Evolutionary conservation across 2,797 vertebrate genomes (phyloP).

Genomic region (Platyrinchus mystaceus): DNA sequence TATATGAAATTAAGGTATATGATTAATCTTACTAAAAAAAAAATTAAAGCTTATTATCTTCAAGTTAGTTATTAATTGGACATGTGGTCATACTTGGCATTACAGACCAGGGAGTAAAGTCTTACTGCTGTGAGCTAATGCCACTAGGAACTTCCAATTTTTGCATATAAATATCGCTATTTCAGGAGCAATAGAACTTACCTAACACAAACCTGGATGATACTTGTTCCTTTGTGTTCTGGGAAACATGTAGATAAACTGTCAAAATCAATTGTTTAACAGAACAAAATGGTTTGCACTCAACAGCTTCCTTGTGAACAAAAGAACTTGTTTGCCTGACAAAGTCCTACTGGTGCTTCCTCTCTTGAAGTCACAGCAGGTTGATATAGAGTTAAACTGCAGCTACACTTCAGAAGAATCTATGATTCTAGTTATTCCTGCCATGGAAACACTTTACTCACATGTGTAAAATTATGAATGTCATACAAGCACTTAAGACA

Average conservation of each 20-base stretch:
- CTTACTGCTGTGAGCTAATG: not conserved
- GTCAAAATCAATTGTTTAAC: not conserved
- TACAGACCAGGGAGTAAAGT: not conserved
- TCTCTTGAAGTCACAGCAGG: not conserved
- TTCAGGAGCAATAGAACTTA: not conserved
- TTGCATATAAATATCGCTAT: not conserved
- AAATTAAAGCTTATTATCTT: not conserved
- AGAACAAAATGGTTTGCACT: not conserved
- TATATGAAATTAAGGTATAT: not conserved
- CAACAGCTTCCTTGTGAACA: not conserved
- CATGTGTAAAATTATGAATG: not conserved
- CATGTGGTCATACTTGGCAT: not conserved
- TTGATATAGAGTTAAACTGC: not conserved
- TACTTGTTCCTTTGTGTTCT: not conserved
- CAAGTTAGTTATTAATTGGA: not conserved
- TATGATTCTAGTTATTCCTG: not conserved
- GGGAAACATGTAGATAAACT: not conserved
- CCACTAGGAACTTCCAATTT: not conserved
- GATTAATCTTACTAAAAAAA: not conserved
- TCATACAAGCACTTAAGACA: not conserved
- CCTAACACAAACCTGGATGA: not conserved
- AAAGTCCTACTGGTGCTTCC: not conserved
- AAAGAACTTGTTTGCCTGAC: not conserved
- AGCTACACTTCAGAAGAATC: not conserved
- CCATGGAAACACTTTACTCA: not conserved